Conservation (phyloP, 1,140 invertebrate genomes). For the Gonioctena quinquepunctata region DNA sequence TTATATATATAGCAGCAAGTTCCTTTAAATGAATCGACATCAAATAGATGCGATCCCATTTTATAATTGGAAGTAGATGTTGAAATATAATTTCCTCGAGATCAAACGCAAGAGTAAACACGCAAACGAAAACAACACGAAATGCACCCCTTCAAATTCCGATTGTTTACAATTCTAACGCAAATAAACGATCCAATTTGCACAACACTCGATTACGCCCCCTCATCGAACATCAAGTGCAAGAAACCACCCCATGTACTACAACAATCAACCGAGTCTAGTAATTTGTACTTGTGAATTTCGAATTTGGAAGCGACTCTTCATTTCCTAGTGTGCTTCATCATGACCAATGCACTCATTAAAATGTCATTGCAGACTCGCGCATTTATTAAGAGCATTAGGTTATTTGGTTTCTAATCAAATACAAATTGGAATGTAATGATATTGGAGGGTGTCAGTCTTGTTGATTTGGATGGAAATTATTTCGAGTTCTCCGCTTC, state of each 20-base stretch:
- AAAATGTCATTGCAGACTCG: constrained; percentile 5
- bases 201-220: background rate
- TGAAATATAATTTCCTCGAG: too few species aligned
- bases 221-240: too few species aligned
- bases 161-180: too few species aligned
- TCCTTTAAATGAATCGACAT: too few species aligned
- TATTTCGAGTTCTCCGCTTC: too few species aligned
- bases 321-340: constrained; percentile 1
- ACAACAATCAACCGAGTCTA: background rate
- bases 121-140: too few species aligned
- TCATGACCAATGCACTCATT: constrained; percentile 1
- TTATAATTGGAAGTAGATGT: too few species aligned
- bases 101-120: too few species aligned
- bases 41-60: too few species aligned
- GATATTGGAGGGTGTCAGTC: background rate
- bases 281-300: constrained; percentile 7
- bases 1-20: too few species aligned
- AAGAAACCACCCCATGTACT: background rate
- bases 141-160: too few species aligned
- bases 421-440: background rate
- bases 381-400: background rate
- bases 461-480: background rate
- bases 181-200: background rate
- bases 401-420: background rate
- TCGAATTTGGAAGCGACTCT: background rate